A percentile compares a stretch with the other conserved stretches of the same genome.
Conservation (phyloP, 2,888 invertebrate species). For the Alloscopus bannaensis region DNA sequence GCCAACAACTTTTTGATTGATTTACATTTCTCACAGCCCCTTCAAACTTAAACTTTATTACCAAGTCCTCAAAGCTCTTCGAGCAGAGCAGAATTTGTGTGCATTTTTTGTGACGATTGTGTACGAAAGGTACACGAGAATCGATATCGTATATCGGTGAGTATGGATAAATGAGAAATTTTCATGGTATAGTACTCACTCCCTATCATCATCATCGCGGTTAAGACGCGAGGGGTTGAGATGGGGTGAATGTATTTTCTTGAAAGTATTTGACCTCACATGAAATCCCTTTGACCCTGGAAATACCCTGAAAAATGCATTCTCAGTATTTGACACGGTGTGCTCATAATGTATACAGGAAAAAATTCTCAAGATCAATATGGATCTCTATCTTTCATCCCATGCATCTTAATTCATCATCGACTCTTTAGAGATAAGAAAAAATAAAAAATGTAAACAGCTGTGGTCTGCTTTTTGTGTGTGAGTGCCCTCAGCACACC, state of each 20-base stretch:
- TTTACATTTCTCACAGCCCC: constrained; percentile 47
- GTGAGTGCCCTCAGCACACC: constrained; percentile 1
- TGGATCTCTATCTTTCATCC: constrained; percentile 25
- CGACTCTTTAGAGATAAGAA: constrained; percentile 7
- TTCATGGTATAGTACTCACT: constrained; percentile 22
- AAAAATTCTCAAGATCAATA: not conserved
- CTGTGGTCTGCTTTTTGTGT: constrained; percentile 30
- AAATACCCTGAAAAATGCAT: not conserved
- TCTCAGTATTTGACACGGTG: not conserved
- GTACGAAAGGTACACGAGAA: too few species aligned
- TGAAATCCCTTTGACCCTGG: constrained; percentile 49
- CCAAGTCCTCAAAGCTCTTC: too few species aligned
- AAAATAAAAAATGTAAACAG: constrained; percentile 32
- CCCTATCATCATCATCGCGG: not conserved
- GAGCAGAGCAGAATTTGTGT: too few species aligned
- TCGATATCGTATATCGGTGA: too few species aligned
- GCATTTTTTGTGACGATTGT: too few species aligned
- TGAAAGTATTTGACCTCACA: constrained; percentile 49
- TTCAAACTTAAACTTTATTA: too few species aligned
- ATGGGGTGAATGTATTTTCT: constrained; percentile 14
- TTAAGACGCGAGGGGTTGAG: not conserved
- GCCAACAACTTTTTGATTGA: constrained; percentile 50
- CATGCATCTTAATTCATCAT: constrained; percentile 42
- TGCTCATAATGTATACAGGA: too few species aligned
- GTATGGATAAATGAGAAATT: too few species aligned